Evolutionary conservation across 2,888 invertebrate genomes (phyloP), one percentile per base, ranked within the genome.

Genomic region (Oxystoma pomonae): DNA sequence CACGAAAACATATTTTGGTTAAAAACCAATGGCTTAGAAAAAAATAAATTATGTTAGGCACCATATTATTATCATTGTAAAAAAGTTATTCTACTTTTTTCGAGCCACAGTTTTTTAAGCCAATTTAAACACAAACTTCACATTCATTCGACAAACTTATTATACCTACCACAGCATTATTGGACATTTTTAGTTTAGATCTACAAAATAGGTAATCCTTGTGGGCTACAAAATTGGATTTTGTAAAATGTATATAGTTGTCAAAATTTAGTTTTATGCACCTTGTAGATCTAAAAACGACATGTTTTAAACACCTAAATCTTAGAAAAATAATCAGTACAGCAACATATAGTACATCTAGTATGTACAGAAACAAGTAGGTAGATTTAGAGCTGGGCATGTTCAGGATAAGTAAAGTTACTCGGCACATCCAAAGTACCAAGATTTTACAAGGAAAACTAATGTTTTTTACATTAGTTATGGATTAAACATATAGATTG

Each of bases 321-420:
- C 5, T 35, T 35, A 7, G 3, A 35, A 35, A 35, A 35, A 35
- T 3, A 35, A 35, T 35, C 35, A 35, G 35, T 35, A 35, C 35
- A 35, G 35, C 3, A 35, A 52, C 20, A n/a, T 56, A 22, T 60
- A 60, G 22, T 59, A 22, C 57, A 59, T 63, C 52, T 2, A 63
- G 57, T 17, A 59, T 63, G 63, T 56, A 59, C 16, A 52, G 17
- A 55, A 21, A 56, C 55, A 55, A 59, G 59, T 63, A 57, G 59
- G 59, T 59, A n/a, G n/a, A n/a, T n/a, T n/a, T n/a, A n/a, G n/a
- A n/a, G n/a, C n/a, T n/a, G n/a, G n/a, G n/a, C n/a, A n/a, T n/a
- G n/a, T n/a, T n/a, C n/a, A n/a, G n/a, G n/a, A n/a, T n/a, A n/a
- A n/a, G n/a, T n/a, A n/a, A n/a, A n/a, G n/a, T n/a, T n/a, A n/a